Evolutionary conservation across 2,888 invertebrate genomes (phyloP).

Genomic region (Melolontha melolontha): DNA sequence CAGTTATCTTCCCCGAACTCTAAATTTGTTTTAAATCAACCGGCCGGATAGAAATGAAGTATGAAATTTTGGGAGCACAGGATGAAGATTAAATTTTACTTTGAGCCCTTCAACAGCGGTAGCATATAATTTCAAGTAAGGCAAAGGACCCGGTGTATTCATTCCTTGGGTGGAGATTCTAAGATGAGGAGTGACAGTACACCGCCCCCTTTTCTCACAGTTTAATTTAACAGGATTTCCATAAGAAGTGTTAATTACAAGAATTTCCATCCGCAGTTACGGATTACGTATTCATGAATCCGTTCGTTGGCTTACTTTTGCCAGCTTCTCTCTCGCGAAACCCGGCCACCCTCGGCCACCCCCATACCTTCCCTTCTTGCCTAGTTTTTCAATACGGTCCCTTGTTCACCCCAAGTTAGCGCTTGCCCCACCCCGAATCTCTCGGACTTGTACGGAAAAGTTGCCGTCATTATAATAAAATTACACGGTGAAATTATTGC

Average conservation of each 20-base stretch:
- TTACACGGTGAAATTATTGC: constrained; percentile 48
- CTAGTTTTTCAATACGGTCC: constrained; percentile 1
- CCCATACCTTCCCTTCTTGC: background rate
- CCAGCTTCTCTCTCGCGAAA: constrained; percentile 9
- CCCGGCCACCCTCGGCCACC: constrained; percentile 26
- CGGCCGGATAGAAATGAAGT: too few relatives aligned
- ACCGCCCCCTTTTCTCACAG: constrained; percentile 39
- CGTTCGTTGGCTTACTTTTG: constrained; percentile 42
- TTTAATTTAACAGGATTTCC: constrained; percentile 59
- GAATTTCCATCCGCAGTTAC: constrained; percentile 53
- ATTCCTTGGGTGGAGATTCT: background rate
- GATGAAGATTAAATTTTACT: too few relatives aligned
- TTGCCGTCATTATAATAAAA: constrained; percentile 52
- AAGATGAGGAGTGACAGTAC: constrained; percentile 13
- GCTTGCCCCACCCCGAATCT: constrained; percentile 2
- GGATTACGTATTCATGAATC: constrained; percentile 57
- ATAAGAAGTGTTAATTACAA: constrained; percentile 57
- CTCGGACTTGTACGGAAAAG: constrained; percentile 47
- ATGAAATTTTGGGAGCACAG: too few relatives aligned
- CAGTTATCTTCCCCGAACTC: too few relatives aligned
- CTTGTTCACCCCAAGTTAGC: background rate
- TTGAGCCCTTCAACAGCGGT: too few relatives aligned
- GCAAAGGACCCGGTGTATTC: constrained; percentile 49
- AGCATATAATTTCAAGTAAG: background rate
- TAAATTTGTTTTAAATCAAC: too few relatives aligned